These are phyloP conservation scores for Trichopoda pennipes DNA, from an alignment of 2,888 invertebrate species.

Conservation along the genomic window DNA sequence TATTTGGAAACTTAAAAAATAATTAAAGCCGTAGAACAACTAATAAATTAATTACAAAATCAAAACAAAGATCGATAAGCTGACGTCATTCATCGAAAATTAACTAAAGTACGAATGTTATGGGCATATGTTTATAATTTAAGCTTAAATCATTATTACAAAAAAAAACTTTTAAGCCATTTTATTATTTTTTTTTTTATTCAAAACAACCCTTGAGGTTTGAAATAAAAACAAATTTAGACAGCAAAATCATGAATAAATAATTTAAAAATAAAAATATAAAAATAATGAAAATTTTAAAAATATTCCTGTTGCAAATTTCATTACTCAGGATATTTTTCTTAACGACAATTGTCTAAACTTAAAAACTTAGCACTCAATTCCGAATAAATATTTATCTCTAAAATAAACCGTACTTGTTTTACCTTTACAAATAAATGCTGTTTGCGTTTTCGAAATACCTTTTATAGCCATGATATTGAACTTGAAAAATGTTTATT, in stretches of 20 bases:
- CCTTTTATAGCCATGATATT: constrained; percentile 45
- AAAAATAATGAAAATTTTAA: no score
- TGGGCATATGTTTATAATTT: no score
- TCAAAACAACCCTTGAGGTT: no score
- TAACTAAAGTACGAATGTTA: no score
- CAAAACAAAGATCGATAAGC: not conserved
- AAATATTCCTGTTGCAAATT: no score
- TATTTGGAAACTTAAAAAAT: constrained; percentile 21
- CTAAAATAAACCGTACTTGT: not conserved
- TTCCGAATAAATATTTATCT: not conserved
- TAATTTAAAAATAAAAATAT: not conserved
- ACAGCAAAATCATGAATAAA: no score
- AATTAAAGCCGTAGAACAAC: constrained; percentile 7
- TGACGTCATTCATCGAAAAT: constrained; percentile 2
- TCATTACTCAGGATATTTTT: no score
- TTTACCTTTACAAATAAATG: not conserved
- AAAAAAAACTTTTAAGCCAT: no score
- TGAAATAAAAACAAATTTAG: no score
- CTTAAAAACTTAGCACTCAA: not conserved
- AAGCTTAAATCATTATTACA: no score
- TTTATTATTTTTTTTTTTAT: no score
- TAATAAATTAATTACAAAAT: constrained; percentile 5
- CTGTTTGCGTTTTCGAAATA: constrained; percentile 24
- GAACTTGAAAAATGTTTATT: constrained; percentile 39
- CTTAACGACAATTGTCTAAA: no score